Conservation (phyloP, 2,888 invertebrate genomes). For the Pycnomerus fuliginosus region DNA sequence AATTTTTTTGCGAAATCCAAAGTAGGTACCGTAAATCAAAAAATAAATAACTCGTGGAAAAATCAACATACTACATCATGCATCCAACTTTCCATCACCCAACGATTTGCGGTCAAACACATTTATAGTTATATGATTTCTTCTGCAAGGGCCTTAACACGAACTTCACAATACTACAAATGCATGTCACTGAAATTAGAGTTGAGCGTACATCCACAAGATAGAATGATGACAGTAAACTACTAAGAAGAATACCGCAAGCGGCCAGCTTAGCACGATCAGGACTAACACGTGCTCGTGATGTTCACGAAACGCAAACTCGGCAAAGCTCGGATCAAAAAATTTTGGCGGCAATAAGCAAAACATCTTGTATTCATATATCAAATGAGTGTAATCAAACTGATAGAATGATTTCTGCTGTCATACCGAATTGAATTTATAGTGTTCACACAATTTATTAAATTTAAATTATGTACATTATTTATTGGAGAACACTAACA, state of each 20-base stretch:
- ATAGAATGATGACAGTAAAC: constrained; percentile 6
- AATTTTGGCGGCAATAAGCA: neutral
- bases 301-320: constrained; percentile 18
- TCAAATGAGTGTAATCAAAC: too few species aligned
- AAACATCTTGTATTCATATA: neutral
- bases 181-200: constrained; percentile 5
- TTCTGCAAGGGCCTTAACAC: too few species aligned
- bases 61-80: constrained; percentile 50
- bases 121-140: too few species aligned
- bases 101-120: constrained; percentile 25
- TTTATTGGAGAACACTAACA: too few species aligned
- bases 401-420: too few species aligned
- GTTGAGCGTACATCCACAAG: constrained; percentile 4
- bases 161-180: too few species aligned
- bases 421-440: too few species aligned
- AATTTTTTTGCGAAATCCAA: too few species aligned
- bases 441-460: too few species aligned
- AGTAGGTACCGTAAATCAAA: too few species aligned
- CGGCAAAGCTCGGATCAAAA: constrained; percentile 29
- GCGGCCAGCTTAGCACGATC: constrained; percentile 1
- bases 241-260: constrained; percentile 13
- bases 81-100: constrained; percentile 52
- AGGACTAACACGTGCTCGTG: constrained; percentile 32
- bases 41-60: too few species aligned
- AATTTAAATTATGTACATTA: too few species aligned